Conservation (phyloP, 2,113 vertebrate species). For the Anser cygnoides region DNA sequence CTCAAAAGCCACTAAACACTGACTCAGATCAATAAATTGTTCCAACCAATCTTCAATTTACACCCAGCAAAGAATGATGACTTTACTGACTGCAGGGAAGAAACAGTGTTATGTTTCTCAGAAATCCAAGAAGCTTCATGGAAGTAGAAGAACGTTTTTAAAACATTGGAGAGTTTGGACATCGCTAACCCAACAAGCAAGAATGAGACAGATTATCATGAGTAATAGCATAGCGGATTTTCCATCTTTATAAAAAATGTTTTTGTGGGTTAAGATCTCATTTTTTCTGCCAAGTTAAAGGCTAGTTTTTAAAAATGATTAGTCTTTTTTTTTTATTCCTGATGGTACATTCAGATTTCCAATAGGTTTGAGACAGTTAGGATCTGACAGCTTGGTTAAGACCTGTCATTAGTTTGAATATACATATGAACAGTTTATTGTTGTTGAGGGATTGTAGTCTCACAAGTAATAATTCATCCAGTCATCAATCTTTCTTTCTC, state of each 20-base stretch:
- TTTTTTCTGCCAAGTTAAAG: slow-evolving; percentile 50
- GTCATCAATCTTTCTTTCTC: slow-evolving; percentile 63
- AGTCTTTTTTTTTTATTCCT: slow-evolving; percentile 25
- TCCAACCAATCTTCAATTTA: slow-evolving; percentile 44
- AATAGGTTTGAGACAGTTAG: slow-evolving; percentile 21
- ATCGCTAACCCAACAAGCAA: slow-evolving; percentile 7
- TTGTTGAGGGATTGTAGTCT: slow-evolving; percentile 60
- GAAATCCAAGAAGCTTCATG: slow-evolving; percentile 35
- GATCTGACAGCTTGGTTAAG: slow-evolving; percentile 66
- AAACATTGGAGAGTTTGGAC: slow-evolving; percentile 30
- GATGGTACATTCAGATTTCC: slow-evolving; percentile 57
- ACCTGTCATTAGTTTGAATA: slow-evolving; percentile 60
- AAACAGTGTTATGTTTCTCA: slow-evolving; percentile 28
- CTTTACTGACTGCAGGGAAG: slow-evolving; percentile 23
- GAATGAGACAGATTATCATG: neutral
- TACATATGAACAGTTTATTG: slow-evolving; percentile 61
- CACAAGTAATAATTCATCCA: slow-evolving; percentile 68
- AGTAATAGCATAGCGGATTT: slow-evolving; percentile 15
- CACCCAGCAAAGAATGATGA: slow-evolving; percentile 35
- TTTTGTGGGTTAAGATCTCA: slow-evolving; percentile 38
- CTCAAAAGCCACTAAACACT: slow-evolving; percentile 24
- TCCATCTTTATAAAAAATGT: neutral
- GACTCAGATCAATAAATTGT: slow-evolving; percentile 22
- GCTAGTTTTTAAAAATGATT: slow-evolving; percentile 15
- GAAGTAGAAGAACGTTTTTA: neutral